Conservation (phyloP, 2,113 vertebrate species). For the Cottus gobio region DNA sequence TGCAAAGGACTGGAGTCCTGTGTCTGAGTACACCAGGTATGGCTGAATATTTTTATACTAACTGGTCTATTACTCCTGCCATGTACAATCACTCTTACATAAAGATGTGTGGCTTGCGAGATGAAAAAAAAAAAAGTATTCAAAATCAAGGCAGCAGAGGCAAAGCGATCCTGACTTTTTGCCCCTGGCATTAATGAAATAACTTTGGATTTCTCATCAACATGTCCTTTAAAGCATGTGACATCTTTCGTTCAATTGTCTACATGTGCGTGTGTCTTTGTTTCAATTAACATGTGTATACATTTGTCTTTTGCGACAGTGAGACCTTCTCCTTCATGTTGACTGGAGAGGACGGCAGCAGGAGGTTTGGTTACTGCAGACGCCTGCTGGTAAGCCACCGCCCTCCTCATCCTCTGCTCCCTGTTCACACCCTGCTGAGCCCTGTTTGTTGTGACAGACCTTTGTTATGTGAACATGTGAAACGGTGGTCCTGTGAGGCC, state of each 20-base stretch:
- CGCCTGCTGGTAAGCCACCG: conserved; percentile 91
- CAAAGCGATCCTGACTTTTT: background rate
- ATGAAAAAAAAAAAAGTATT: background rate
- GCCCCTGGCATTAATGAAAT: background rate
- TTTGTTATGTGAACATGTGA: conserved; percentile 51
- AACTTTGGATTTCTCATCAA: background rate
- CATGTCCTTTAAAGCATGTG: background rate
- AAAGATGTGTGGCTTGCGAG: background rate
- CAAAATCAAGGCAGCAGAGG: background rate
- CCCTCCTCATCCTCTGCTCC: conserved; percentile 27
- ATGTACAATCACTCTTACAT: background rate
- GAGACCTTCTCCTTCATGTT: conserved; percentile 99
- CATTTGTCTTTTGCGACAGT: conserved; percentile 80
- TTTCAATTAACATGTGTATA: conserved; percentile 20
- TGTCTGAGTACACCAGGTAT: conserved; percentile 95
- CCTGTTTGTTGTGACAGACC: conserved; percentile 64
- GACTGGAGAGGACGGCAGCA: conserved; percentile 97
- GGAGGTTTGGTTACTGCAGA: conserved; percentile 97
- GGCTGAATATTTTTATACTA: background rate
- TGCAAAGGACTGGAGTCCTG: conserved; percentile 96
- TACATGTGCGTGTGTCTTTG: background rate
- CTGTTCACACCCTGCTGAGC: conserved; percentile 50
- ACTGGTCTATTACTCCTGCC: background rate
- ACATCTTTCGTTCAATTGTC: background rate
- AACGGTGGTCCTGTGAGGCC: conserved; percentile 53